Percentiles rank a stretch among this genome's conserved stretches.
These are phyloP conservation scores for Melanotaenia parkinsoni DNA, from an alignment of 2,797 vertebrate species.

Conservation along the genomic window DNA sequence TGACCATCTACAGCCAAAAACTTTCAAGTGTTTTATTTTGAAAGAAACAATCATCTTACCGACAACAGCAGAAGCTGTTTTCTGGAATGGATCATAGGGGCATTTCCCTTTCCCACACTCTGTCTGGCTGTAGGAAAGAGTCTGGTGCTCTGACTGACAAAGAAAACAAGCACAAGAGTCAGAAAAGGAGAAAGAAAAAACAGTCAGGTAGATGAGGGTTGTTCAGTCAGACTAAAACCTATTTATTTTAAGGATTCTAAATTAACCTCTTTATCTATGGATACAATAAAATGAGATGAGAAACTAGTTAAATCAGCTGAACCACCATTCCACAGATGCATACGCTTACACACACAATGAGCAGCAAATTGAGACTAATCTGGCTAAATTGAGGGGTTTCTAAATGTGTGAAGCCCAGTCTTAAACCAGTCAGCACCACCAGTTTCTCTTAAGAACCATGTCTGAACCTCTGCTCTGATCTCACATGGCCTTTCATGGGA, in stretches of 20 bases:
- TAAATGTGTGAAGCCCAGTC: slow-evolving; percentile 71
- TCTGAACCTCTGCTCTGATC: slow-evolving; percentile 67
- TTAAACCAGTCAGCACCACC: slow-evolving; percentile 63
- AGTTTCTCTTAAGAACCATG: slow-evolving; percentile 61
- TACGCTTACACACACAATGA: slow-evolving; percentile 6
- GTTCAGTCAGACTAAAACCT: background rate
- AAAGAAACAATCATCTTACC: slow-evolving; percentile 63
- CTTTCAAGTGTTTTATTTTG: background rate
- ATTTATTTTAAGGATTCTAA: slow-evolving; percentile 1
- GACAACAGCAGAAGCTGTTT: slow-evolving; percentile 81
- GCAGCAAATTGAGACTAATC: slow-evolving; percentile 56
- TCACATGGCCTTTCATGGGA: slow-evolving; percentile 71
- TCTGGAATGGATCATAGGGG: slow-evolving; percentile 84
- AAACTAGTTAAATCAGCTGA: slow-evolving; percentile 9
- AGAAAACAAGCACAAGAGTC: slow-evolving; percentile 35
- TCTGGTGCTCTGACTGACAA: slow-evolving; percentile 79
- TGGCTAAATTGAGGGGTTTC: slow-evolving; percentile 61
- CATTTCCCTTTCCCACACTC: slow-evolving; percentile 88
- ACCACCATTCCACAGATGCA: background rate
- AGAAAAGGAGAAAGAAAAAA: slow-evolving; percentile 19
- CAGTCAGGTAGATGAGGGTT: background rate
- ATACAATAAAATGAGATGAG: slow-evolving; percentile 6
- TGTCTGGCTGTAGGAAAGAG: slow-evolving; percentile 79
- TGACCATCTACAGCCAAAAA: background rate
- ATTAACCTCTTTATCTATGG: slow-evolving; percentile 1